phyloP scores from a whole-genome alignment of 1,140 invertebrate genomes.

The Phthorimaea operculella region DNA sequence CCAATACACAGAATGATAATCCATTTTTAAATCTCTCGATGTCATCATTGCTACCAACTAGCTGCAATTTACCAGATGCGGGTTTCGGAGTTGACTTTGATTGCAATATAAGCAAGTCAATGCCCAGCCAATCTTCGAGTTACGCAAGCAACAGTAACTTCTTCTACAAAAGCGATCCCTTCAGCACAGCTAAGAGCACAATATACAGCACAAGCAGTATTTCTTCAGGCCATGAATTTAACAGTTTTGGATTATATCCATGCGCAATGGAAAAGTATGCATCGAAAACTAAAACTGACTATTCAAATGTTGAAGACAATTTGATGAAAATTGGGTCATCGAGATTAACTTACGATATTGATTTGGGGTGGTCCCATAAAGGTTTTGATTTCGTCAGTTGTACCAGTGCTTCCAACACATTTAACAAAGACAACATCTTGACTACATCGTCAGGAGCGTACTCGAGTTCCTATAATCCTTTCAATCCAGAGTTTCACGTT shows the following conservation, averaged over 20 bases:
- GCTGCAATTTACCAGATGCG: conserved; percentile 36
- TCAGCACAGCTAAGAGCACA: conserved; percentile 46
- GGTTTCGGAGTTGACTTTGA: conserved; percentile 55
- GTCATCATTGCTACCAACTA: conserved; percentile 44
- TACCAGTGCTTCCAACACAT: conserved; percentile 42
- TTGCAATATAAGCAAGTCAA: conserved; percentile 46
- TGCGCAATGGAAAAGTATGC: conserved; percentile 61
- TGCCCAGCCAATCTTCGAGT: conserved; percentile 33
- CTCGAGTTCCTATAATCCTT: conserved; percentile 55
- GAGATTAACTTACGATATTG: conserved; percentile 59
- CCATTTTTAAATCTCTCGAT: conserved; percentile 53
- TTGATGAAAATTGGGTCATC: conserved; percentile 61
- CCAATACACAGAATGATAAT: conserved; percentile 38
- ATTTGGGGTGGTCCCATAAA: conserved; percentile 62
- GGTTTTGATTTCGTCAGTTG: conserved; percentile 58
- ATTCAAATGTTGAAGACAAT: conserved; percentile 51
- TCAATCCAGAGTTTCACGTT: conserved; percentile 60
- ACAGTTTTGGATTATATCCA: conserved; percentile 52
- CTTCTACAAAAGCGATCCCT: conserved; percentile 58
- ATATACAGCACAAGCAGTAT: conserved; percentile 60
- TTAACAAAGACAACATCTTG: conserved; percentile 52
- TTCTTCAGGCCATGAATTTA: conserved; percentile 56
- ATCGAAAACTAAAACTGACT: conserved; percentile 54
- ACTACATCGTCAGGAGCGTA: conserved; percentile 40
- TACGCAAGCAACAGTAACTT: conserved; percentile 43